A percentile compares a stretch with the other conserved stretches of the same genome.
phyloP scores from a whole-genome alignment of 92 coral and sea anemone genomes.

The Muricea muricata region DNA sequence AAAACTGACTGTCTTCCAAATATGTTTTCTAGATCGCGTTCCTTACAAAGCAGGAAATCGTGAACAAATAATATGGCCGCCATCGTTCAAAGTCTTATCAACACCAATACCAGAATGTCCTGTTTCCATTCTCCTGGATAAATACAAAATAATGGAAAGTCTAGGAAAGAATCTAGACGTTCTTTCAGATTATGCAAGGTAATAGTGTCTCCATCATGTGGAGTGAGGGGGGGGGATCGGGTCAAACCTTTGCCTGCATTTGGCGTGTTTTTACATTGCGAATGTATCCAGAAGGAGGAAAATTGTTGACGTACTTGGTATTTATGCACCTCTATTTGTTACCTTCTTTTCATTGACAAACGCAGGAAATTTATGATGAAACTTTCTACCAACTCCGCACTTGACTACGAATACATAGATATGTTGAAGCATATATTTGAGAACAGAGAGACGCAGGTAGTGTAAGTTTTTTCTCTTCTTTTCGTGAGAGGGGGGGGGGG shows the following conservation, averaged over 20 bases:
- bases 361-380: constrained; percentile 44
- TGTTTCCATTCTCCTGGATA: constrained; percentile 79
- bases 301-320: too few species aligned
- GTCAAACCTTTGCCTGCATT: too few species aligned
- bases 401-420: constrained; percentile 86
- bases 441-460: constrained; percentile 83
- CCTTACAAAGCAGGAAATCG: background rate
- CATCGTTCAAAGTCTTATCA: constrained; percentile 73
- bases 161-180: constrained; percentile 78
- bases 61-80: constrained; percentile 64
- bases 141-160: constrained; percentile 74
- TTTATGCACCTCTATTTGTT: too few species aligned
- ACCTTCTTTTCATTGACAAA: too few species aligned
- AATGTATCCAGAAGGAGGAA: too few species aligned
- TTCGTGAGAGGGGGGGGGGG: too few species aligned
- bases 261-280: too few species aligned
- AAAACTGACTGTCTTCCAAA: too few species aligned
- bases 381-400: constrained; percentile 58
- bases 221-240: too few species aligned
- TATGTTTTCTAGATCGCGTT: background rate
- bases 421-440: constrained; percentile 71
- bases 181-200: constrained; percentile 87
- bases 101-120: constrained; percentile 84
- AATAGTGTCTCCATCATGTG: too few species aligned
- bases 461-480: background rate